Evolutionary conservation across 2,888 invertebrate species (phyloP).

Genomic region (Trachelus tabidus): DNA sequence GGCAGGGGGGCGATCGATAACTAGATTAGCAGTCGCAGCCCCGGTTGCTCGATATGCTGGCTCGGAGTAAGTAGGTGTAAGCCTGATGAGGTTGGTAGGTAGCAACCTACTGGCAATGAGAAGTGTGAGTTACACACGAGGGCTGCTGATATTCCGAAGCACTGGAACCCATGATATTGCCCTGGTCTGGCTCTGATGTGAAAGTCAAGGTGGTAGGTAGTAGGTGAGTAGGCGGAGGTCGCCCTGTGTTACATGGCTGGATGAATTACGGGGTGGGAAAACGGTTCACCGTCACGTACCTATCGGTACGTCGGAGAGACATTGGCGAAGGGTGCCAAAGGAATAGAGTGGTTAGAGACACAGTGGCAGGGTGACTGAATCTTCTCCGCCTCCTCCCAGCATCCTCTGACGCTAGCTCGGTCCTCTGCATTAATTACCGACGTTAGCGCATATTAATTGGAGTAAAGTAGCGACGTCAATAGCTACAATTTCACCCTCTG

Average conservation of each 20-base stretch:
- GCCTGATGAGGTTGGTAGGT: conserved; percentile 18
- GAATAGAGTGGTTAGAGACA: background rate
- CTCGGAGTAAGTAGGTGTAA: conserved; percentile 2
- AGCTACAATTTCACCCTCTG: conserved; percentile 15
- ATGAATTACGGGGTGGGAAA: background rate
- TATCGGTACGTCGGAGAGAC: background rate
- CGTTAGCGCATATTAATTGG: conserved; percentile 57
- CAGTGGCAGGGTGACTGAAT: background rate
- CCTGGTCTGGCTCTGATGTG: conserved; percentile 44
- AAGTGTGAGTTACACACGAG: conserved; percentile 37
- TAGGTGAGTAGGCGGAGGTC: too few species aligned
- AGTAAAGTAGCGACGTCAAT: conserved; percentile 41
- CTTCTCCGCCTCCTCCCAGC: background rate
- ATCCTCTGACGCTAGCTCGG: conserved; percentile 12
- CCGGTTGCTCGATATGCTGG: conserved; percentile 25
- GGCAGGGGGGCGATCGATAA: conserved; percentile 48
- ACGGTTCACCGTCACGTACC: background rate
- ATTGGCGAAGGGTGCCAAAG: background rate
- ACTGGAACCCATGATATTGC: conserved; percentile 59
- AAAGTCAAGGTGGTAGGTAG: conserved; percentile 41
- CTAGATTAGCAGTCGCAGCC: conserved; percentile 53
- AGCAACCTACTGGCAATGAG: background rate
- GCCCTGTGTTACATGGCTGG: background rate
- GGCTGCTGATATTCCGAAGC: conserved; percentile 56
- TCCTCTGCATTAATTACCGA: conserved; percentile 54